Conservation (phyloP, 2,888 invertebrate genomes). For the Lamellibrachia columna region DNA sequence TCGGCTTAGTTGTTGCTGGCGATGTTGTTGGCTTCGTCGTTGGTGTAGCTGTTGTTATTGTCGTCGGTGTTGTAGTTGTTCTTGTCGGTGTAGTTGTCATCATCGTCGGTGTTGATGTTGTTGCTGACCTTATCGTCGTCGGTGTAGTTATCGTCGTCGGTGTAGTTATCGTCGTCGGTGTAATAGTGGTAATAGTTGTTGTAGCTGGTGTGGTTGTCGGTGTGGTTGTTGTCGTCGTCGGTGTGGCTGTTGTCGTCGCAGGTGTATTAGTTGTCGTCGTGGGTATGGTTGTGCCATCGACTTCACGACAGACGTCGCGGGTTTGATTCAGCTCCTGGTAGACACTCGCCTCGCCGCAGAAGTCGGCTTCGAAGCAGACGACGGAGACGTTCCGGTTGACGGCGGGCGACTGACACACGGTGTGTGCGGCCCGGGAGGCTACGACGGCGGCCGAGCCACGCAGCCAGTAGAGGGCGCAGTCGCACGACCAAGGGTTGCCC, state of each 20-base stretch:
- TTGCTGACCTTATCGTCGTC: neutral
- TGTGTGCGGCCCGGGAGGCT: neutral
- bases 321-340: neutral
- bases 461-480: slow-evolving; percentile 14
- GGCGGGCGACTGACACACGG: neutral
- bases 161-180: neutral
- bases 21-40: neutral
- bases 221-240: neutral
- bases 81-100: neutral
- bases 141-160: neutral
- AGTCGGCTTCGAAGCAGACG: neutral
- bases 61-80: neutral
- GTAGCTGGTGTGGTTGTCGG: neutral
- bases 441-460: neutral
- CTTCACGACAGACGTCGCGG: neutral
- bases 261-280: neutral
- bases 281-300: neutral
- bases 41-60: neutral
- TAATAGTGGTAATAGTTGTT: neutral
- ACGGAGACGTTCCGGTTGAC: neutral
- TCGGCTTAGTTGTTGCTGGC: neutral
- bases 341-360: neutral
- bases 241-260: neutral
- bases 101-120: neutral
- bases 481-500: slow-evolving; percentile 16